A percentile compares a stretch with the other conserved stretches of the same genome.
Conservation (phyloP, 2,797 vertebrate genomes). For the Sitta carolinensis region DNA sequence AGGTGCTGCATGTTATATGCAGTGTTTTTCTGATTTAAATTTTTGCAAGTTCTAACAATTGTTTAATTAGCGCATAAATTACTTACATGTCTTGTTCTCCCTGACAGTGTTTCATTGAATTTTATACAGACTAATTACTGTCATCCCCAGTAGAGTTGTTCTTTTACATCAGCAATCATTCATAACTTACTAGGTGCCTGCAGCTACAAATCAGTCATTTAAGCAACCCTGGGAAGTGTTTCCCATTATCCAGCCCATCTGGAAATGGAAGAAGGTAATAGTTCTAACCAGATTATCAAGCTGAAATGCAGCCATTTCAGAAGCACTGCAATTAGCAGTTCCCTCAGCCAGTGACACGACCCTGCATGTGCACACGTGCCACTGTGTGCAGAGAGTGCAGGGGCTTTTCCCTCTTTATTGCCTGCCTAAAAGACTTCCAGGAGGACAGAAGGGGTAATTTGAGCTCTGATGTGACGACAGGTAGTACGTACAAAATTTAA, state of each 20-base stretch:
- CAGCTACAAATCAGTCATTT: slow-evolving; percentile 42
- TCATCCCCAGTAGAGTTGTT: neutral
- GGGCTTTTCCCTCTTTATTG: neutral
- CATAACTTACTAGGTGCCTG: slow-evolving; percentile 38
- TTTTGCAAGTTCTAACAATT: neutral
- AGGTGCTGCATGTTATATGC: neutral
- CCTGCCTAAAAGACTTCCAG: neutral
- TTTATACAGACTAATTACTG: slow-evolving; percentile 29
- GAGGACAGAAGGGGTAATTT: neutral
- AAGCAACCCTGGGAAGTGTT: slow-evolving; percentile 22
- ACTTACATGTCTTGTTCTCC: neutral
- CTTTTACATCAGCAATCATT: slow-evolving; percentile 34
- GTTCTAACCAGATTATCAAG: slow-evolving; percentile 12
- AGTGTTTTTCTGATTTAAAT: neutral
- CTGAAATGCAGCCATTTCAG: neutral
- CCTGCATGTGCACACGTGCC: neutral
- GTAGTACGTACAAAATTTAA: accelerated
- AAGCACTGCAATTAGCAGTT: neutral
- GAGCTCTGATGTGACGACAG: neutral
- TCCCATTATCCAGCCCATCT: slow-evolving; percentile 27
- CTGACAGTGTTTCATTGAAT: neutral
- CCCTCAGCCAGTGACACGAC: neutral
- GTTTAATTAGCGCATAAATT: neutral
- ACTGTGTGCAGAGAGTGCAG: neutral
- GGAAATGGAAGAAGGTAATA: slow-evolving; percentile 18